These are phyloP conservation scores for Phymorhynchus buccinoides DNA, from an alignment of 1,140 invertebrate species.

Conservation along the genomic window DNA sequence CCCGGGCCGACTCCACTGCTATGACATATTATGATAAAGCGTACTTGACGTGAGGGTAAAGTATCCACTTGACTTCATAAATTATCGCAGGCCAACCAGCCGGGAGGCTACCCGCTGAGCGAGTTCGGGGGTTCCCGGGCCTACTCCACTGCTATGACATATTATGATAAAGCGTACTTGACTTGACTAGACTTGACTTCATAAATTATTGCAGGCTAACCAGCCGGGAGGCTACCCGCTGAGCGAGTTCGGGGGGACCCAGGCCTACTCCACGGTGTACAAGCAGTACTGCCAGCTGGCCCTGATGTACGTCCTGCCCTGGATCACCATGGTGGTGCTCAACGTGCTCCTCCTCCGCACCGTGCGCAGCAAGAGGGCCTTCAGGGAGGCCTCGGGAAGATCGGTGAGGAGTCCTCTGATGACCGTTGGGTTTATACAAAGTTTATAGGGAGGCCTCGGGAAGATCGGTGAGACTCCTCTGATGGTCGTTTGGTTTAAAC, in stretches of 20 bases:
- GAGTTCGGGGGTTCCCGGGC: conserved; percentile 14
- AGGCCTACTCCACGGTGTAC: conserved; percentile 29
- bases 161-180: too few relatives aligned
- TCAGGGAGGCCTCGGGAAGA: conserved; percentile 25
- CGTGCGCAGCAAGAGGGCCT: conserved; percentile 30
- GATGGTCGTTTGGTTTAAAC: too few relatives aligned
- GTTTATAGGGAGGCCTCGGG: too few relatives aligned
- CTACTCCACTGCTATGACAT: too few relatives aligned
- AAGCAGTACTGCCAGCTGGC: conserved; percentile 34
- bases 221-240: not conserved
- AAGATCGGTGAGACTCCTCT: too few relatives aligned
- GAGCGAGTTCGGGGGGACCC: conserved; percentile 22
- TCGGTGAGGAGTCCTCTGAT: conserved; percentile 1
- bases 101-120: not conserved
- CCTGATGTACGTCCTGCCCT: conserved; percentile 37
- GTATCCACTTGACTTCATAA: too few relatives aligned
- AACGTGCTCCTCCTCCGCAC: conserved; percentile 31
- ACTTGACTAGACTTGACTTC: too few relatives aligned
- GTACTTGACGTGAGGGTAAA: too few relatives aligned
- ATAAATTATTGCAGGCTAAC: not conserved
- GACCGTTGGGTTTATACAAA: too few relatives aligned
- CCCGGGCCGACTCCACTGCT: not conserved
- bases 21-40: too few relatives aligned
- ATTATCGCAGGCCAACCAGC: not conserved
- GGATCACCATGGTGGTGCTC: conserved; percentile 38